Conservation (phyloP, 2,113 vertebrate genomes). For the Talpa occidentalis region DNA sequence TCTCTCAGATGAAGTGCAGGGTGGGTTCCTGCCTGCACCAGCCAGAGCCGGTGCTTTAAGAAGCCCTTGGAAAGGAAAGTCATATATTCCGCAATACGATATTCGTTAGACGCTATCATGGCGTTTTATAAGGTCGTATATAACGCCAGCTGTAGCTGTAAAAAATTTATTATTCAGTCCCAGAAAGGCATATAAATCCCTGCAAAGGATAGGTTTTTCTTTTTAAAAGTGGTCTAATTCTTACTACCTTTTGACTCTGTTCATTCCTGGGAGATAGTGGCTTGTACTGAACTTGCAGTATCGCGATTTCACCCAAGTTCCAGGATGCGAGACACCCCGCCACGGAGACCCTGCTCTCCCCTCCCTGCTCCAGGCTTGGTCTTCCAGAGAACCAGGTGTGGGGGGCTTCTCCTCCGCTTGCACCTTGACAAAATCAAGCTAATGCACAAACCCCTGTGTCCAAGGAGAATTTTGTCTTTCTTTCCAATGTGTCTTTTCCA, state of each 20-base stretch:
- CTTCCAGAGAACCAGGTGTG: not conserved
- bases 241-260: slow-evolving; percentile 63
- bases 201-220: slow-evolving; percentile 43
- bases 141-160: slow-evolving; percentile 64
- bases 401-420: not conserved
- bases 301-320: not conserved
- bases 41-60: slow-evolving; percentile 27
- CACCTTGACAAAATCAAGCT: not conserved
- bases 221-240: slow-evolving; percentile 74
- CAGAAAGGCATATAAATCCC: slow-evolving; percentile 75
- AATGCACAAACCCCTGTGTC: not conserved
- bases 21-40: not conserved
- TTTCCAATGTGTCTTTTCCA: not conserved
- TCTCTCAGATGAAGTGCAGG: slow-evolving; percentile 29
- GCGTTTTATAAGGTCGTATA: slow-evolving; percentile 75
- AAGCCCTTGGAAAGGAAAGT: slow-evolving; percentile 1
- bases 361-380: not conserved
- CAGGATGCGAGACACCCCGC: rapidly evolving
- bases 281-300: not conserved
- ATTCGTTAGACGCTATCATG: slow-evolving; percentile 36
- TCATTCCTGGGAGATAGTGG: slow-evolving; percentile 48
- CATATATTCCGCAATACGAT: slow-evolving; percentile 5
- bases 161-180: slow-evolving; percentile 68
- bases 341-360: not conserved
- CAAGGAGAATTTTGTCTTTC: not conserved